Conservation (phyloP, 2,888 invertebrate genomes). For the Pheosia gnoma region DNA sequence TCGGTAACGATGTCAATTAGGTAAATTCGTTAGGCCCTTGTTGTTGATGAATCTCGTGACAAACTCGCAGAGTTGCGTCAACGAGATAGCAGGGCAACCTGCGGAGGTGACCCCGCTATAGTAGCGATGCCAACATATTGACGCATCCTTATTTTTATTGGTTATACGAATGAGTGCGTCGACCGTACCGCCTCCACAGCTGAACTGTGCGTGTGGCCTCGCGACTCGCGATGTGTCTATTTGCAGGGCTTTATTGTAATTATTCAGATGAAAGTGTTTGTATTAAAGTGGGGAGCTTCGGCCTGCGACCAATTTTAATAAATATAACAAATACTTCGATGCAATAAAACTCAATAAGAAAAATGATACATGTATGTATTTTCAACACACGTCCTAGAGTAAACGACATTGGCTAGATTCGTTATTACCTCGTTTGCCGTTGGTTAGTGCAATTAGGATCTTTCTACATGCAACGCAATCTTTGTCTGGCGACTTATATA, state of each 20-base stretch:
- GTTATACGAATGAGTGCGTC: conserved; percentile 74
- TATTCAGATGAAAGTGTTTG: conserved; percentile 26
- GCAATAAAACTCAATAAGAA: no score
- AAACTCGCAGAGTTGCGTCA: conserved; percentile 39
- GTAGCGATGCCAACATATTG: conserved; percentile 78
- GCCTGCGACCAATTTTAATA: neutral
- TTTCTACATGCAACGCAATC: conserved; percentile 25
- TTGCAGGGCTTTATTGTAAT: conserved; percentile 43
- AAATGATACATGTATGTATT: neutral
- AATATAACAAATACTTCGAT: no score
- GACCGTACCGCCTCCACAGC: conserved; percentile 72
- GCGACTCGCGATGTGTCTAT: conserved; percentile 40
- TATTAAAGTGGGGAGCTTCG: conserved; percentile 3
- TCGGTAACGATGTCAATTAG: conserved; percentile 11
- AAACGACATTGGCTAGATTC: conserved; percentile 22
- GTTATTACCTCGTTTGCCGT: conserved; percentile 21
- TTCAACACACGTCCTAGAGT: neutral
- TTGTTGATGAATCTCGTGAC: conserved; percentile 35
- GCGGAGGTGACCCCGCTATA: conserved; percentile 72
- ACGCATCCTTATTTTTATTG: conserved; percentile 84
- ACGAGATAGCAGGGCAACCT: conserved; percentile 49
- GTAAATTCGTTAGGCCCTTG: conserved; percentile 36
- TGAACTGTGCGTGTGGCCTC: conserved; percentile 77
- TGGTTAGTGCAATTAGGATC: conserved; percentile 28
- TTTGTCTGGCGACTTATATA: conserved; percentile 11